Evolutionary conservation across 2,113 vertebrate genomes (phyloP), one percentile per base, ranked within the genome.

Genomic region (Poecile atricapillus): DNA sequence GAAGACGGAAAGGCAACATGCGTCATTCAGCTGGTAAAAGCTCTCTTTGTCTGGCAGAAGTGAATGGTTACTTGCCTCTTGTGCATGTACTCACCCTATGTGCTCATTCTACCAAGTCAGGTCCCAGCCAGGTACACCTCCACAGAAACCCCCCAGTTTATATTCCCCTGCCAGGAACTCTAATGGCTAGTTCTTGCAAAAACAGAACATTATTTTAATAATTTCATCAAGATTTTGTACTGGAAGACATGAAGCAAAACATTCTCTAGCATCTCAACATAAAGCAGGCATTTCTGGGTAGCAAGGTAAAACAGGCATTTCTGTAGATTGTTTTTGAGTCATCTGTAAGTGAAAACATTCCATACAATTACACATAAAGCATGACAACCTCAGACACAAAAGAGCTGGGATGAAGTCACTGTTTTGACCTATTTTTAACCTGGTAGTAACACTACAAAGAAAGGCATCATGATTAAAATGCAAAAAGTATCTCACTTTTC

Each of bases 251-350:
- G 3, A 89, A 49, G 35, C 2, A 31, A 90, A 64, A 59, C 1
- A 2, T 41, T 84, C 60, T 86, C 33, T 52, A 49, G 49, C 30
- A 84, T 60, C 76, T 76, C 33, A 87, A 33, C 0, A 2, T 23
- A 75, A 74, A 73, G 24, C 15, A 67, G 24, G 11, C 8, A 55
- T 16, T 53, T 86, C 56, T 62, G n/a, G 17, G 5, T 46, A 63
- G 47, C 5, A 52, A 86, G 18, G 11, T n/a, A 60, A 82, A 95
- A 37, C 0, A 3, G 15, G 12, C 28, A 25, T 7, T 77, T 95
- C n/a, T 20, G 10, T 4, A 59, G 11, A 44, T 10, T 0, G 0
- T 18, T 64, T 74, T 7, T 6, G 15, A 28, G 15, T 60, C 22
- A 64, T 7, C 7, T 76, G 3, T 30, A 68, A 49, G 41, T 15